These are phyloP conservation scores for Acrobasis suavella DNA, from an alignment of 2,888 invertebrate genomes.

Conservation along the genomic window DNA sequence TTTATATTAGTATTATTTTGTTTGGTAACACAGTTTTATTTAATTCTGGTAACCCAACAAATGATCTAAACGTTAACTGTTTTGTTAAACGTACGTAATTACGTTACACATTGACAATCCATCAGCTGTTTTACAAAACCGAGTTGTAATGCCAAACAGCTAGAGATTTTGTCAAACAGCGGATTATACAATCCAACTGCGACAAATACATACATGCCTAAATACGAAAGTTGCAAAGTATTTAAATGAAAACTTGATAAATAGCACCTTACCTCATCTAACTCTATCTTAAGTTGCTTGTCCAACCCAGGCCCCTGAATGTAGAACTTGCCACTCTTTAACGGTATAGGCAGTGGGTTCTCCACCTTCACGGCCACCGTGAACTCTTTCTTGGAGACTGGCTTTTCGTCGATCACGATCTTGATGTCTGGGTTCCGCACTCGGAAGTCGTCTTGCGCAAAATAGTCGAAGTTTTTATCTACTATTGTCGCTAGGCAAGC, in stretches of 20 bases:
- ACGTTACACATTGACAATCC: no score
- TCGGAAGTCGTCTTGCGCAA: slow-evolving; percentile 94
- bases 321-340: slow-evolving; percentile 89
- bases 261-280: slow-evolving; percentile 79
- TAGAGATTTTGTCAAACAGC: no score
- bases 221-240: no score
- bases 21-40: no score
- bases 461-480: slow-evolving; percentile 92
- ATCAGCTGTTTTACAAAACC: no score
- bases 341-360: slow-evolving; percentile 91
- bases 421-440: slow-evolving; percentile 94
- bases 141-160: no score
- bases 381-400: slow-evolving; percentile 76
- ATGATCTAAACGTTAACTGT: no score
- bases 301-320: slow-evolving; percentile 92
- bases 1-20: no score
- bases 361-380: slow-evolving; percentile 86
- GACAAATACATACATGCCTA: no score
- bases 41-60: no score
- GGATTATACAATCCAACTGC: no score
- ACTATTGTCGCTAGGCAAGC: slow-evolving; percentile 90
- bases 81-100: no score
- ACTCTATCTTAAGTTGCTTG: slow-evolving; percentile 86
- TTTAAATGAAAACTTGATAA: not conserved
- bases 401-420: slow-evolving; percentile 84